Percentiles rank a stretch among this genome's conserved stretches.
These are phyloP conservation scores for Pseudonaja textilis DNA, from an alignment of 2,113 vertebrate species.

Conservation along the genomic window DNA sequence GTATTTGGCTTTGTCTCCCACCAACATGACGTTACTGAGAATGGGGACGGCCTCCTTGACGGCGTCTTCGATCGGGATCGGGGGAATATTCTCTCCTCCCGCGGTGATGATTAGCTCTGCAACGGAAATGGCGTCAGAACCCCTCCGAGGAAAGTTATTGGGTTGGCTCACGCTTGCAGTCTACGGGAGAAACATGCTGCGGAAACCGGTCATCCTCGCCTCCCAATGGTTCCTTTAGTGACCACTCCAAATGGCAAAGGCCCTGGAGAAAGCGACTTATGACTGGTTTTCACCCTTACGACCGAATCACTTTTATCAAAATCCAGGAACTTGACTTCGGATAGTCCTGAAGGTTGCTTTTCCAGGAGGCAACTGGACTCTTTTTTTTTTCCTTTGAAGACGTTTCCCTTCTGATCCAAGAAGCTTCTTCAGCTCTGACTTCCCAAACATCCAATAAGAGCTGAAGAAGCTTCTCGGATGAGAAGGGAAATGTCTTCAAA, in stretches of 20 bases:
- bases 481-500: no score
- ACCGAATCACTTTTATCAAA: not conserved
- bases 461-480: no score
- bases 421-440: no score
- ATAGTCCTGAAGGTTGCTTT: no score
- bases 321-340: not conserved
- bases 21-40: conserved; percentile 87
- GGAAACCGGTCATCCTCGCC: not conserved
- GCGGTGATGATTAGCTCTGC: conserved; percentile 93
- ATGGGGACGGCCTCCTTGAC: conserved; percentile 86
- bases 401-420: no score
- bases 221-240: not conserved
- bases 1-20: conserved; percentile 90
- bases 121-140: conserved; percentile 15
- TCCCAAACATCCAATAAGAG: no score
- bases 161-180: not conserved
- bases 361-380: no score
- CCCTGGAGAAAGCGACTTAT: not conserved
- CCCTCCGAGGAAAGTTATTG: no score
- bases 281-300: not conserved
- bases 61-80: conserved; percentile 82
- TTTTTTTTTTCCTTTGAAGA: no score
- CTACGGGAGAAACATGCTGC: not conserved
- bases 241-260: not conserved
- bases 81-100: conserved; percentile 86